phyloP scores from a whole-genome alignment of 2,888 invertebrate species.

The Drosophila mettleri region DNA sequence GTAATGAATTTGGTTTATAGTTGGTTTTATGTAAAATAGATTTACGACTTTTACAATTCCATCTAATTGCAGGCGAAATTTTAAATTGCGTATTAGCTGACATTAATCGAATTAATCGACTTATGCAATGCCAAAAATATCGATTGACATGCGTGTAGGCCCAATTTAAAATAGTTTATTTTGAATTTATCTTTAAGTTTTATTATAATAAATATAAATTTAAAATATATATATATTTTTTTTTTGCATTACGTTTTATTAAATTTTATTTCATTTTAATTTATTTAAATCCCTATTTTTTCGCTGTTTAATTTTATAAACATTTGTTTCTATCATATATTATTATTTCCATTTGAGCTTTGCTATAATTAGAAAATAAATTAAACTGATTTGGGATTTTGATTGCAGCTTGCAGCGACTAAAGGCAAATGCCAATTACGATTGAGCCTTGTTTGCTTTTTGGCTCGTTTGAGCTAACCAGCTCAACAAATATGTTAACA shows the following conservation, averaged over 20 bases:
- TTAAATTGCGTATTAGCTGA: not conserved
- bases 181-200: too few species aligned
- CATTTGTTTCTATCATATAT: too few species aligned
- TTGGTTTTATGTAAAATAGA: not conserved
- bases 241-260: too few species aligned
- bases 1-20: constrained; percentile 8
- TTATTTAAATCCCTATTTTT: too few species aligned
- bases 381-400: not conserved
- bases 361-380: not conserved
- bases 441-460: not conserved
- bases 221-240: too few species aligned
- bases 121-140: not conserved
- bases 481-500: constrained; percentile 1
- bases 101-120: constrained; percentile 1
- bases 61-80: not conserved
- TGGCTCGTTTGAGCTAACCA: constrained; percentile 1
- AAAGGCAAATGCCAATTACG: constrained; percentile 1
- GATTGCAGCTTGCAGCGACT: not conserved
- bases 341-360: too few species aligned
- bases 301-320: too few species aligned
- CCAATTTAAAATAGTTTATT: too few species aligned
- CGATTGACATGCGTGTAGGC: too few species aligned
- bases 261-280: too few species aligned
- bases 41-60: not conserved
- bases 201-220: too few species aligned